These are phyloP conservation scores for Atherinomorus stipes DNA, from an alignment of 2,113 vertebrate genomes.

Conservation along the genomic window DNA sequence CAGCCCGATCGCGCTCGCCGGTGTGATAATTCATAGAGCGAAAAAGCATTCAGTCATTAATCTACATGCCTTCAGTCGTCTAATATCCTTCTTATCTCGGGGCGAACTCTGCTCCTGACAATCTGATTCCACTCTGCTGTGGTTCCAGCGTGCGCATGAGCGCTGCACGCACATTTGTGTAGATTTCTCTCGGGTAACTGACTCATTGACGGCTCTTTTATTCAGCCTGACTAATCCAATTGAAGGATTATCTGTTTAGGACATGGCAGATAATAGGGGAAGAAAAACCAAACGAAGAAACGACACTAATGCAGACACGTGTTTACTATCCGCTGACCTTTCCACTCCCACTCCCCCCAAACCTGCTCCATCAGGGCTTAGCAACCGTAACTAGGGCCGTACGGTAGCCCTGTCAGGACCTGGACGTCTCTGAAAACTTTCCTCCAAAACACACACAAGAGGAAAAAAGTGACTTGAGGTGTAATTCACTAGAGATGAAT, in stretches of 20 bases:
- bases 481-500: too few species aligned
- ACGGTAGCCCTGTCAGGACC: not conserved
- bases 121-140: not conserved
- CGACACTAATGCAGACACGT: conserved; percentile 12
- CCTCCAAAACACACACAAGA: too few species aligned
- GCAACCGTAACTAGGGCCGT: not conserved
- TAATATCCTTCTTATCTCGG: not conserved
- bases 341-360: not conserved
- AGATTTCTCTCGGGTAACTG: conserved; percentile 8
- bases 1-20: conserved; percentile 35
- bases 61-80: not conserved
- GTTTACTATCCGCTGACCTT: not conserved
- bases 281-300: not conserved
- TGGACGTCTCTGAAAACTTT: not conserved
- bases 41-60: conserved; percentile 20
- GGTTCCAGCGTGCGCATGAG: not conserved
- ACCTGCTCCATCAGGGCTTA: not conserved
- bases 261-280: not conserved
- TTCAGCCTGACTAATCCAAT: conserved; percentile 40
- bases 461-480: too few species aligned
- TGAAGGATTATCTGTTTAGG: conserved; percentile 38
- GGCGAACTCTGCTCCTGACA: not conserved
- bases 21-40: conserved; percentile 31
- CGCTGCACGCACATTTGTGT: not conserved
- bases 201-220: conserved; percentile 29